These are phyloP conservation scores for Eurypyga helias DNA, from an alignment of 2,113 vertebrate species.

Conservation along the genomic window DNA sequence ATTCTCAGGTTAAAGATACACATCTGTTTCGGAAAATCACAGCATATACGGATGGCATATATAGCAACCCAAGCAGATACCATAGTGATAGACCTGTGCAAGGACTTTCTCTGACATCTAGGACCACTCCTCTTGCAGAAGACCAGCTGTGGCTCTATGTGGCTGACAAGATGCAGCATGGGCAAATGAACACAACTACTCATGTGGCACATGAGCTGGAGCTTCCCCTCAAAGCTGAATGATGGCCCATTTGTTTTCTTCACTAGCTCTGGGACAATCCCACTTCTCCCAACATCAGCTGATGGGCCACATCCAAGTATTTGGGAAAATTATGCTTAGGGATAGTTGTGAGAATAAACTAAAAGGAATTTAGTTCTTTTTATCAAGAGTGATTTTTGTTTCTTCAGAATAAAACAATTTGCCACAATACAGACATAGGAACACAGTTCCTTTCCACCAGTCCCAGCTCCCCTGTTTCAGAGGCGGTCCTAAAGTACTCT, in stretches of 20 bases:
- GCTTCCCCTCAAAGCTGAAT: background rate
- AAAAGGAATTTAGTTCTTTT: background rate
- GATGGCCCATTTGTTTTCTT: background rate
- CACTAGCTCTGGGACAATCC: background rate
- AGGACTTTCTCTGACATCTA: background rate
- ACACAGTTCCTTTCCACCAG: background rate
- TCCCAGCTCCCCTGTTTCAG: rapidly evolving
- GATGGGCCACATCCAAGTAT: background rate
- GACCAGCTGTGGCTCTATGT: background rate
- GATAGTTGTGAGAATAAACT: background rate
- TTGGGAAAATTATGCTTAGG: background rate
- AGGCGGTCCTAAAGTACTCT: background rate
- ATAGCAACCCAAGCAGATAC: background rate
- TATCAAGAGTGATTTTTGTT: background rate
- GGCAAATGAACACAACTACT: background rate
- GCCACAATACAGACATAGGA: background rate
- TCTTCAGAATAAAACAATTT: background rate
- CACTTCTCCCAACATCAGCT: background rate
- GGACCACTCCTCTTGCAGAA: background rate
- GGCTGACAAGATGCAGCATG: background rate
- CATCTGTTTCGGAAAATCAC: background rate
- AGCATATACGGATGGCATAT: background rate
- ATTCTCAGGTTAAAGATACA: background rate
- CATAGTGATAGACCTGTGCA: background rate
- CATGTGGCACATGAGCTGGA: background rate